These are phyloP conservation scores for Bibio marci DNA, from an alignment of 2,888 invertebrate species.

Conservation along the genomic window DNA sequence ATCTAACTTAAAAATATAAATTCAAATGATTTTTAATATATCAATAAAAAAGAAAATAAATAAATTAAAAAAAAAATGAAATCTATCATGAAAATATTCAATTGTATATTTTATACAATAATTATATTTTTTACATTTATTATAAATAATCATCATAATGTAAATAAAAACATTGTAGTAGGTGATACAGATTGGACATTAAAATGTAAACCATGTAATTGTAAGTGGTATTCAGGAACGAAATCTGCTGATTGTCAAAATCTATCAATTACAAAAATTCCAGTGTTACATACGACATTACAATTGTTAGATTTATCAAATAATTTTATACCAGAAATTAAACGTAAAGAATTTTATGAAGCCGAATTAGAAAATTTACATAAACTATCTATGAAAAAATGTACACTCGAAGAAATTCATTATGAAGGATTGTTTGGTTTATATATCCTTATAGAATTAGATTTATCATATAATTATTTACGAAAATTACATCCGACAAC, in stretches of 20 bases:
- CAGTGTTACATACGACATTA: slow-evolving; percentile 45
- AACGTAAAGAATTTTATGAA: slow-evolving; percentile 46
- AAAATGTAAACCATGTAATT: slow-evolving; percentile 42
- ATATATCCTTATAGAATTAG: slow-evolving; percentile 63
- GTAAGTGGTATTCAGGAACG: slow-evolving; percentile 73
- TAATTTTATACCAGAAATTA: slow-evolving; percentile 48
- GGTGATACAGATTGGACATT: slow-evolving; percentile 25
- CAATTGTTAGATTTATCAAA: slow-evolving; percentile 55
- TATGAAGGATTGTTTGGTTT: slow-evolving; percentile 59
- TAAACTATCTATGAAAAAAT: slow-evolving; percentile 57
- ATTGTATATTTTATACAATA: too few species aligned
- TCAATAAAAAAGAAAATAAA: too few species aligned
- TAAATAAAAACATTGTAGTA: too few species aligned
- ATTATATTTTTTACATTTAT: too few species aligned
- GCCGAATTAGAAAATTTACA: slow-evolving; percentile 63
- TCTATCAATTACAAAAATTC: slow-evolving; percentile 44
- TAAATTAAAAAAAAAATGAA: too few species aligned
- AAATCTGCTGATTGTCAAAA: slow-evolving; percentile 66
- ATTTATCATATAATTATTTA: slow-evolving; percentile 59
- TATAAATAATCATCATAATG: too few species aligned
- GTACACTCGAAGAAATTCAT: slow-evolving; percentile 54
- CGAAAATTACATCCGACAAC: slow-evolving; percentile 46
- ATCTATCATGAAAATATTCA: too few species aligned
- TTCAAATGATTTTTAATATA: too few species aligned
- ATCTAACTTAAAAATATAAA: too few species aligned